Conservation (phyloP, 2,113 vertebrate genomes). For the Grus americana region DNA sequence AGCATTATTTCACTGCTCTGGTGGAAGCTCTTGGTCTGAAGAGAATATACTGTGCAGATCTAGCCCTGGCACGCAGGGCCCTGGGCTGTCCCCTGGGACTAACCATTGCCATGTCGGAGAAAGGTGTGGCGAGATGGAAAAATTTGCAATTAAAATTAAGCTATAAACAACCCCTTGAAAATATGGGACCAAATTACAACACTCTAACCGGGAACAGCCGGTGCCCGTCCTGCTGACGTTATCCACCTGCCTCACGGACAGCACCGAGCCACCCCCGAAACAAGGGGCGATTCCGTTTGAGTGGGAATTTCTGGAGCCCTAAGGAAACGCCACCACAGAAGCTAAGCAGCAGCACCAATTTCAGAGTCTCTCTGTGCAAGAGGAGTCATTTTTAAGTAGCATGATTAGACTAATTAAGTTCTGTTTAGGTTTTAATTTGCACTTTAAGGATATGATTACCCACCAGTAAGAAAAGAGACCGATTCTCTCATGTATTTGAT, state of each 20-base stretch:
- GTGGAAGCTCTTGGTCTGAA: background rate
- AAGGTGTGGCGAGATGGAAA: background rate
- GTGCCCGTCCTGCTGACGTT: background rate
- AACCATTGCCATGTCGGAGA: background rate
- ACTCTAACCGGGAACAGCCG: background rate
- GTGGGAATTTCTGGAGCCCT: background rate
- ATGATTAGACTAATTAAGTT: constrained; percentile 42
- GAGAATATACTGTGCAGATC: background rate
- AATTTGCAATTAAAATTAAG: background rate
- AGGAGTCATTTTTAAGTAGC: background rate
- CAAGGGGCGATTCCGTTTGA: background rate
- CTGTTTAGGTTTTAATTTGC: constrained; percentile 42
- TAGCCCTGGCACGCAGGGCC: background rate
- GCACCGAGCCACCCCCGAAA: fast-evolving
- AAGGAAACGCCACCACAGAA: background rate
- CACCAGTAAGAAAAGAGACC: background rate
- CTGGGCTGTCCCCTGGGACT: background rate
- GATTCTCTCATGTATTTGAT: background rate
- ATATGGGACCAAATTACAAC: background rate
- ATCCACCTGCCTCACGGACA: background rate
- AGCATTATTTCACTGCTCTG: background rate
- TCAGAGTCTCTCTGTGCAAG: background rate
- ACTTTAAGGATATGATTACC: constrained; percentile 46
- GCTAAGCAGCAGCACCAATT: background rate
- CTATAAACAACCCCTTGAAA: background rate